Evolutionary conservation across 2,113 vertebrate species (phyloP).

Genomic region (Cettia cetti): DNA sequence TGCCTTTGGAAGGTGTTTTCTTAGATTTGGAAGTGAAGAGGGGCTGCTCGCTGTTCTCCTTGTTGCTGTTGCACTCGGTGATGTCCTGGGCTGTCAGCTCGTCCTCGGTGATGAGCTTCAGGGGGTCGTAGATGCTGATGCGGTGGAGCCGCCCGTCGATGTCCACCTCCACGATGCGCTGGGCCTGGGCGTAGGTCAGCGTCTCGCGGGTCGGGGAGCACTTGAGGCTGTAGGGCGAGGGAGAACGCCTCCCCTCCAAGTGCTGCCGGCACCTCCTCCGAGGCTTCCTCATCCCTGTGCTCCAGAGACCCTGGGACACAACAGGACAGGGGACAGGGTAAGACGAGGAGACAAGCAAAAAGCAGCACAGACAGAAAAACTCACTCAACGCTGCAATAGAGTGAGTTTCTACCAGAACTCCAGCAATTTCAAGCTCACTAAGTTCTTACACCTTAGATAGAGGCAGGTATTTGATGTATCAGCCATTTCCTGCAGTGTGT

Average conservation of each 20-base stretch:
- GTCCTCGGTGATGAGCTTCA: constrained; percentile 94
- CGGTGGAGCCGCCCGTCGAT: constrained; percentile 94
- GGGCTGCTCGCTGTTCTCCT: constrained; percentile 94
- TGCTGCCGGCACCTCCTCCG: constrained; percentile 82
- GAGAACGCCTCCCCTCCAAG: constrained; percentile 77
- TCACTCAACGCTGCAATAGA: accelerated
- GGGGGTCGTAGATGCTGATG: constrained; percentile 92
- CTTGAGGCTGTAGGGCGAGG: constrained; percentile 90
- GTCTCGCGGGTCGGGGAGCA: constrained; percentile 89
- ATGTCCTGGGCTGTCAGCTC: constrained; percentile 96
- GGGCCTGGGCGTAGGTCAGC: constrained; percentile 90
- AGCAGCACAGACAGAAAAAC: background rate
- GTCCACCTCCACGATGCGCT: constrained; percentile 95
- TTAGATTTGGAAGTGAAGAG: constrained; percentile 77
- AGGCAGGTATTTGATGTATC: background rate
- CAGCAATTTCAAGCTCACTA: background rate
- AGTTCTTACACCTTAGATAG: background rate
- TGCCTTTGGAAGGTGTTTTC: constrained; percentile 81
- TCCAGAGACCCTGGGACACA: background rate
- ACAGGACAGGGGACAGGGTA: background rate
- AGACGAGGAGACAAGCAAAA: background rate
- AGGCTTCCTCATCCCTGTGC: constrained; percentile 89
- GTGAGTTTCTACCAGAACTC: background rate
- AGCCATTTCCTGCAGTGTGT: background rate
- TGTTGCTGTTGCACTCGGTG: constrained; percentile 96